These are phyloP conservation scores for Anolis sagrei DNA, from an alignment of 2,113 vertebrate species.

Conservation along the genomic window DNA sequence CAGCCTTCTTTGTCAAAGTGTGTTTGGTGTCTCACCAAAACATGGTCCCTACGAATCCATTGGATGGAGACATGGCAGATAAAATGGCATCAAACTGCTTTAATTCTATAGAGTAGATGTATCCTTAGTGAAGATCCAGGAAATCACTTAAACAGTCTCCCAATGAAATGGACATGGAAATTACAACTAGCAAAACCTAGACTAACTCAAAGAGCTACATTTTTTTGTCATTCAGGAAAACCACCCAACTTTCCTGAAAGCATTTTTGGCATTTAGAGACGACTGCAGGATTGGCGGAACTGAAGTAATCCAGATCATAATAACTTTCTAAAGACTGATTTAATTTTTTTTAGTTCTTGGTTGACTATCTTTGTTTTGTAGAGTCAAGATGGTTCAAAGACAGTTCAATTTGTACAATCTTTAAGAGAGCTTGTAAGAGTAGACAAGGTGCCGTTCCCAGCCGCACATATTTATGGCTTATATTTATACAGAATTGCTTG, in stretches of 20 bases:
- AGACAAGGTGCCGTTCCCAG: not conserved
- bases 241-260: not conserved
- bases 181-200: too few relatives aligned
- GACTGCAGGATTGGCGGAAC: not conserved
- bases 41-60: too few relatives aligned
- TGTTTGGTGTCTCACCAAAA: too few relatives aligned
- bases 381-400: not conserved
- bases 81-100: too few relatives aligned
- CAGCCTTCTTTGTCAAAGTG: too few relatives aligned
- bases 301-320: not conserved
- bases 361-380: not conserved
- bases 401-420: not conserved
- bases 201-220: too few relatives aligned
- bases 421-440: slow-evolving; percentile 22
- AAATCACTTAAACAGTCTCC: too few relatives aligned
- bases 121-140: too few relatives aligned
- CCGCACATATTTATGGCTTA: not conserved
- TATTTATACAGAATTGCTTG: slow-evolving; percentile 3
- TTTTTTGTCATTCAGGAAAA: too few relatives aligned
- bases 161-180: too few relatives aligned
- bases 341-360: not conserved
- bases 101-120: too few relatives aligned
- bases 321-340: slow-evolving; percentile 6
- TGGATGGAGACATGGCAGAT: too few relatives aligned
- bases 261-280: not conserved